phyloP scores from a whole-genome alignment of 2,888 invertebrate genomes.

The Didymodactylos carnosus region DNA sequence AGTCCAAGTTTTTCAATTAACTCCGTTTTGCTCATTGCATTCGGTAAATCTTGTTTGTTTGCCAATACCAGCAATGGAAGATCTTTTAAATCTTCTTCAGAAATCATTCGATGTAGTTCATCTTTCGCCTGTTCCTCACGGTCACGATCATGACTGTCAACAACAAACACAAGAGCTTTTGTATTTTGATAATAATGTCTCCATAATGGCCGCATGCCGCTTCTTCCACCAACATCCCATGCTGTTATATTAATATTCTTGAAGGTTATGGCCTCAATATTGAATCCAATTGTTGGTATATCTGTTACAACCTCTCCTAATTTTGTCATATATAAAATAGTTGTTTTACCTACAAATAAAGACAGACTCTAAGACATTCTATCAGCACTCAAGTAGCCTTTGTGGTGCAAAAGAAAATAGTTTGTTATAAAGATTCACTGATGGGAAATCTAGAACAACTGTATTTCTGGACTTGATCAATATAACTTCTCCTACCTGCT shows the following conservation, averaged over 20 bases:
- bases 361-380: no score
- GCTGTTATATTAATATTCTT: not conserved
- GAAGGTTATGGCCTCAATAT: not conserved
- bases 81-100: not conserved
- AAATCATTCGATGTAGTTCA: not conserved
- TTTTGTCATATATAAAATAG: slow-evolving; percentile 93
- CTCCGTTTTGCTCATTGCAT: not conserved
- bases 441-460: no score
- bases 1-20: not conserved
- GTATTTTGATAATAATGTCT: not conserved
- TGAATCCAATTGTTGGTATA: slow-evolving; percentile 65
- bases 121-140: not conserved
- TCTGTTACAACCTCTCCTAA: slow-evolving; percentile 96
- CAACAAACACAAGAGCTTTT: not conserved
- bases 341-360: no score
- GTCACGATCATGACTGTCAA: not conserved
- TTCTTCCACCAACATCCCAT: not conserved
- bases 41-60: not conserved
- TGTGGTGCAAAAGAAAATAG: no score
- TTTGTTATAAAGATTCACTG: no score
- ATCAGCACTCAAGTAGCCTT: no score
- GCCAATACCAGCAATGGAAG: not conserved
- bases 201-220: not conserved
- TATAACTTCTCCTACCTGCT: no score
- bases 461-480: no score